Percentiles rank a stretch among this genome's conserved stretches.
These are phyloP conservation scores for Astropecten irregularis DNA, from an alignment of 53 echinoderm and acorn worm genomes.

Conservation along the genomic window DNA sequence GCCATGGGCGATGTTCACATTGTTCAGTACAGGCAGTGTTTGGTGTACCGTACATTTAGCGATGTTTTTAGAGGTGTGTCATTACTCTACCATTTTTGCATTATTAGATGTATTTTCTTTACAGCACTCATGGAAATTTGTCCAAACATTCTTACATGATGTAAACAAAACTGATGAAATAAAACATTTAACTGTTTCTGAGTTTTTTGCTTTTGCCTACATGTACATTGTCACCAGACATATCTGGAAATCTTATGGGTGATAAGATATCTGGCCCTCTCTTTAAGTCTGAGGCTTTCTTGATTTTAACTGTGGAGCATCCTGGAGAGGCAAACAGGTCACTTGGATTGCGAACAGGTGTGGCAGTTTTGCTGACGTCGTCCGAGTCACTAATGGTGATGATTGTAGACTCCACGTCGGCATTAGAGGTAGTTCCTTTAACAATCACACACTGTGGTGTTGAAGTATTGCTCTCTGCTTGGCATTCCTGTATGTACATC, in stretches of 20 bases:
- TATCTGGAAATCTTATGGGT: slow-evolving; percentile 15
- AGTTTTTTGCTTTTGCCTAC: neutral
- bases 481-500: no score
- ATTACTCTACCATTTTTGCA: no score
- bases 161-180: no score
- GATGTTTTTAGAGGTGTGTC: no score
- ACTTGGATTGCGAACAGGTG: slow-evolving; percentile 35
- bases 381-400: slow-evolving; percentile 14
- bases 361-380: neutral
- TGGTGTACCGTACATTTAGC: no score
- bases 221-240: neutral
- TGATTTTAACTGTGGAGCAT: slow-evolving; percentile 1
- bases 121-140: no score
- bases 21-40: no score
- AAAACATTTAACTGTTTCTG: neutral
- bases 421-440: neutral
- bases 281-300: no score
- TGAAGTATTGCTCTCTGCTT: neutral
- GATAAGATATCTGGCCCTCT: neutral
- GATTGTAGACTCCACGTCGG: neutral
- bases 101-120: no score
- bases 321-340: slow-evolving; percentile 50
- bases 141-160: no score
- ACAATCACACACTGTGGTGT: neutral
- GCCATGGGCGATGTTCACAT: no score